Evolutionary conservation across 53 echinoderm and acorn worm genomes (phyloP), one percentile per base, ranked within the genome.

Genomic region (Actinopyga echinites): DNA sequence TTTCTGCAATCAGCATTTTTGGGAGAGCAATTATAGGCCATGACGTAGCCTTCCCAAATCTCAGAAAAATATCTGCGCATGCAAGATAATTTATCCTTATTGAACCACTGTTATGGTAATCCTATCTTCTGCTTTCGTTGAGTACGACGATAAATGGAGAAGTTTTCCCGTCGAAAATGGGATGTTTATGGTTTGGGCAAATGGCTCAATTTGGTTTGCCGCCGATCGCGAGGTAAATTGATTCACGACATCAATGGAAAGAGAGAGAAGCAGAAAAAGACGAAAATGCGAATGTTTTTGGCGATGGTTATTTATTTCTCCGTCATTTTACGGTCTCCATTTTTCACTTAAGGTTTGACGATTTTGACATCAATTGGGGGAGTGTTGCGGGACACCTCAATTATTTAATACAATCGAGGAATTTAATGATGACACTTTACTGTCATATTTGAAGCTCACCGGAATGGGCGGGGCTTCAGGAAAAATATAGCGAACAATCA

Each of bases 101-200:
- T 71, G 71, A 71, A 71, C 71, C 71, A 25, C 24, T 71, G 71
- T 71, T 71, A 43, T 71, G 71, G 71, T 71, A 71, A 71, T 71
- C 44, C 71, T 71, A 71, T 71, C 71, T 71, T 24, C 43, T 71
- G 22, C 71, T 71, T 71, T 71, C 43, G 23, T 44, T 40, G n/a
- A 43, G 40, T 44, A 23, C 34, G 71, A 71, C 43, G 71, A 71
- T 71, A 71, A 71, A 68, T 42, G 71, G 71, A 34, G 71, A 71
- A 71, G 26, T 71, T 71, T 71, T 44, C 36, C 71, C 71, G 40
- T 44, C 42, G 71, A 71, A 71, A 71, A 71, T 71, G 71, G n/a
- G 71, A 71, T 71, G 71, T 71, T 71, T 71, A 71, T 71, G 71
- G 71, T 71, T 71, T 71, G 71, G 71, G 71, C 44, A 71, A 71